These are phyloP conservation scores for Microcebus tavaratra DNA, from an alignment of 2,113 vertebrate genomes.

Conservation along the genomic window DNA sequence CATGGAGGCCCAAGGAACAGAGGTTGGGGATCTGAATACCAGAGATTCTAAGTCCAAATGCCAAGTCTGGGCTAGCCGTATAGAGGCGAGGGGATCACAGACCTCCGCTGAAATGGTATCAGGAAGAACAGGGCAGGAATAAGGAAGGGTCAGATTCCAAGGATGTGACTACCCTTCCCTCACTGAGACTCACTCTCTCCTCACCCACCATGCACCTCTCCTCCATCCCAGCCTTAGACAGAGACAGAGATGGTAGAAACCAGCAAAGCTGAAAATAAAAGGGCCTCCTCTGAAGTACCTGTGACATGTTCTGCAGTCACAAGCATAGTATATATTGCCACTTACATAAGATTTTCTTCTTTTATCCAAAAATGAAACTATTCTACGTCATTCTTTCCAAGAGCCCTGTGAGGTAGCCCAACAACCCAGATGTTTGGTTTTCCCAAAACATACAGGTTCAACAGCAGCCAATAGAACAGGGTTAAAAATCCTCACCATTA, in stretches of 20 bases:
- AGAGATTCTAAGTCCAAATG: not conserved
- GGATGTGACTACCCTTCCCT: not conserved
- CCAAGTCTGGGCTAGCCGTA: not conserved
- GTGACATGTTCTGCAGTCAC: not conserved
- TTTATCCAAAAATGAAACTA: constrained; percentile 28
- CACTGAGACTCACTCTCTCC: rapidly evolving
- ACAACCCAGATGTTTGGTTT: not conserved
- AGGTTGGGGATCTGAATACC: not conserved
- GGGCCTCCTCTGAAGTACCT: not conserved
- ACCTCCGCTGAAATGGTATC: not conserved
- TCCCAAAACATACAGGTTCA: not conserved
- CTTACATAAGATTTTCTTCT: not conserved
- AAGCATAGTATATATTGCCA: not conserved
- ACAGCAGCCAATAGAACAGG: not conserved
- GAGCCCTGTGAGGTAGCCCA: not conserved
- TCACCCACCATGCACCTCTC: not conserved
- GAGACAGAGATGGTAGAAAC: not conserved
- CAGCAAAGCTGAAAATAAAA: not conserved
- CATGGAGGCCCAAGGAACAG: not conserved
- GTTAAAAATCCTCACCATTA: not conserved
- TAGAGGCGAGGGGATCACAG: not conserved
- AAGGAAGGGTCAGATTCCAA: not conserved
- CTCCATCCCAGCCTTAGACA: not conserved
- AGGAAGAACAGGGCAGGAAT: not conserved
- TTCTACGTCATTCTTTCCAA: not conserved